Conservation (phyloP, 1,140 invertebrate species). For the Nautilus pompilius region DNA sequence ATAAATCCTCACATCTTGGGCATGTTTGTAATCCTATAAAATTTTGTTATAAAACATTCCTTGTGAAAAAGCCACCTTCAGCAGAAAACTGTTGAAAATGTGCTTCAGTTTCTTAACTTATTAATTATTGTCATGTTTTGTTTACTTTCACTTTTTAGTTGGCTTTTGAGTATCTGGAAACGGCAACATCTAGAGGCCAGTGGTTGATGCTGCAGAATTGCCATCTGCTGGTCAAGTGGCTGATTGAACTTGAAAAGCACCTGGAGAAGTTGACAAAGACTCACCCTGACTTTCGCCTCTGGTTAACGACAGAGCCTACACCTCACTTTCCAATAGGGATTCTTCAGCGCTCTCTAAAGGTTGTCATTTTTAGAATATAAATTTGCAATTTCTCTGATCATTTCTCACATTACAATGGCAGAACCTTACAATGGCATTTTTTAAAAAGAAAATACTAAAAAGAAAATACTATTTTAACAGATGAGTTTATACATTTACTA, state of each 20-base stretch:
- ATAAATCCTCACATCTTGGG: too few relatives aligned
- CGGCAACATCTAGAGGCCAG: conserved; percentile 71
- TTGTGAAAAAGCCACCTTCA: too few relatives aligned
- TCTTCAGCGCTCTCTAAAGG: conserved; percentile 79
- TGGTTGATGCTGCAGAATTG: conserved; percentile 92
- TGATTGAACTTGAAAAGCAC: conserved; percentile 75
- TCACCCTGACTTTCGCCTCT: conserved; percentile 86
- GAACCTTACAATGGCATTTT: too few relatives aligned
- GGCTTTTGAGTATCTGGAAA: conserved; percentile 70
- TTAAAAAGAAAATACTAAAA: too few relatives aligned
- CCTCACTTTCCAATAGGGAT: conserved; percentile 83
- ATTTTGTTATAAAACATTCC: too few relatives aligned
- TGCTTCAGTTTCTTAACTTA: background rate
- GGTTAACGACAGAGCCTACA: conserved; percentile 85
- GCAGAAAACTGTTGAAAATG: background rate
- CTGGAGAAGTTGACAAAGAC: conserved; percentile 74
- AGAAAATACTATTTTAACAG: too few relatives aligned
- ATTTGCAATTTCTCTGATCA: too few relatives aligned
- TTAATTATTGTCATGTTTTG: background rate
- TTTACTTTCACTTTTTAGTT: conserved; percentile 57
- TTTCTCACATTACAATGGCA: too few relatives aligned
- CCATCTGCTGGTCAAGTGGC: conserved; percentile 77
- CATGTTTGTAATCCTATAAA: too few relatives aligned
- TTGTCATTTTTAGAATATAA: too few relatives aligned
- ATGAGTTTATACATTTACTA: too few relatives aligned